Base-by-base conservation (phyloP, 2,113 vertebrate genomes). In the Promerops cafer region DNA sequence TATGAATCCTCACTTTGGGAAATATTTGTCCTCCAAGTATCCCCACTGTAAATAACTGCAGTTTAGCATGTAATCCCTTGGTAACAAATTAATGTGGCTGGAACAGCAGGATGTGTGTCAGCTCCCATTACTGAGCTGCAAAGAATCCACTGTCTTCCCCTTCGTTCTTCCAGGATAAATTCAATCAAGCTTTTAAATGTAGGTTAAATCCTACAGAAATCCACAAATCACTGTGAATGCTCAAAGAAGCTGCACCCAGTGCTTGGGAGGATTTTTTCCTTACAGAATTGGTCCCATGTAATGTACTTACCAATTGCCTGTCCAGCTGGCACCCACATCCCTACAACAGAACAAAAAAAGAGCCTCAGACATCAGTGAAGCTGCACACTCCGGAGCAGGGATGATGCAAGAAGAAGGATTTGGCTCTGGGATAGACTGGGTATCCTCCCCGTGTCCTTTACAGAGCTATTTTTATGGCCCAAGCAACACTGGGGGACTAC, bases 261-360 rank as follows among this genome's bases (percentile, higher is more conserved):
- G 2, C 79, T 74, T 4, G 4, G 56, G 5, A 66, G 79, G 80
- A 50, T 45, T 77, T 69, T 63, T 59, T 69, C 31, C 64, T 33
- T 53, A 63, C 42, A 23, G 28, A 39, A 70, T 1, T 17, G 39
- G 76, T 77, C 80, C 64, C 76, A 61, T 37, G 10, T 64, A 80
- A 88, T 1, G 83, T 90, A 98, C 98, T 97, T 98, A 99, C 99
- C 99, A 97, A 99, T 99, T 30, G 99, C 98, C 94, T 99, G 99
- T 97, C 99, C 99, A 77, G 99, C 98, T 72, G 99, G 98, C 97
- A 99, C 99, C 99, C 99, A 99, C 98, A 99, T 99, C 96, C 99
- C 99, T 99, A 94, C 30, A 96, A 97, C 10, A 96, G 80, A 95
- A 96, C 70, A 97, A 26, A 71, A 89, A 59, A 52, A 53, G 81